phyloP scores from a whole-genome alignment of 2,888 invertebrate species.

The Xylota sylvarum region DNA sequence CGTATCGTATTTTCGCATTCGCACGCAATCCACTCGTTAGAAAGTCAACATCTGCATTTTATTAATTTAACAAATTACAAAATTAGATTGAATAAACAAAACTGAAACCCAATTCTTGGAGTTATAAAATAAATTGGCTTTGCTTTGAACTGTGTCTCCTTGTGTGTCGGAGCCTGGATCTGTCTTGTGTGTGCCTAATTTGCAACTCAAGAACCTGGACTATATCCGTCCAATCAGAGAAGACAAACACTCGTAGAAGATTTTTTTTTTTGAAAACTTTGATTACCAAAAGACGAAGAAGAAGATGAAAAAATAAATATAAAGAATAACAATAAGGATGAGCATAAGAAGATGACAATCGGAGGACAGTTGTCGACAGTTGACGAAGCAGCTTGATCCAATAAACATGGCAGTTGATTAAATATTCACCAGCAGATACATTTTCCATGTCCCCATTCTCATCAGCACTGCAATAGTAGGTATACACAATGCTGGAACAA shows the following conservation, averaged over 20 bases:
- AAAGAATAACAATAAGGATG: conserved; percentile 26
- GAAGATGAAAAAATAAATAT: conserved; percentile 10
- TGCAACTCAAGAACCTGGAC: conserved; percentile 25
- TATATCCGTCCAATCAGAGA: conserved; percentile 45
- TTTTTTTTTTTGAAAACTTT: conserved; percentile 27
- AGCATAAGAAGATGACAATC: conserved; percentile 36
- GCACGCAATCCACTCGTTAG: conserved; percentile 11
- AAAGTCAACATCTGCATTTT: conserved; percentile 26
- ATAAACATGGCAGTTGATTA: conserved; percentile 53
- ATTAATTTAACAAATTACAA: conserved; percentile 16
- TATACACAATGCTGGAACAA: neutral
- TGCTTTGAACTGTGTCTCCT: conserved; percentile 27
- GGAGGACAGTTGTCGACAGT: conserved; percentile 25
- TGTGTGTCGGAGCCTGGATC: neutral
- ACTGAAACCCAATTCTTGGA: conserved; percentile 22
- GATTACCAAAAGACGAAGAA: conserved; percentile 32
- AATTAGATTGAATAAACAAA: conserved; percentile 22
- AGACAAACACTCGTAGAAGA: conserved; percentile 41
- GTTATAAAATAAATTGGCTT: conserved; percentile 29
- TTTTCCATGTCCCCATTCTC: neutral
- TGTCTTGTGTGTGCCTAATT: conserved; percentile 29
- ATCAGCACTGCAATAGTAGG: neutral
- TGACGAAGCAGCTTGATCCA: conserved; percentile 45
- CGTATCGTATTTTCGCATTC: neutral
- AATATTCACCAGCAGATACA: conserved; percentile 49